Evolutionary conservation across 1,140 invertebrate genomes (phyloP), one percentile per base, ranked within the genome.

Genomic region (Papilio polytes): DNA sequence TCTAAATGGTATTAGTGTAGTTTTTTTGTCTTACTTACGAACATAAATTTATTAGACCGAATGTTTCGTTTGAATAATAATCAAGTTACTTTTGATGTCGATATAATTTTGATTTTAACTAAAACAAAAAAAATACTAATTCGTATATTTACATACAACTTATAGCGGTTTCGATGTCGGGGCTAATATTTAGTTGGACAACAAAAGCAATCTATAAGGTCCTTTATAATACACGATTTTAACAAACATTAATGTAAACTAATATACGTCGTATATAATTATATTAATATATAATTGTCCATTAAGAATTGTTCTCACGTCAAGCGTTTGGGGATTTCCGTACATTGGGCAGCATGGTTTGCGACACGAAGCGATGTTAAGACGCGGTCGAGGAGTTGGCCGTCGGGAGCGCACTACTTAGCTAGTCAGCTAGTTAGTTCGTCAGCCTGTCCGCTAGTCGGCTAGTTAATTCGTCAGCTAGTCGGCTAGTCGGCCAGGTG

Each of bases 341-440:
- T 31, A 31, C 63, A 70, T 36, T 36, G 63, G 63, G 63, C 63
- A 70, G 63, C 63, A 70, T 70, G 26, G 63, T 36, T 70, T 22
- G 12, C 63, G 46, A 26, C 4, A 22, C 41, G 20, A 73, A 78
- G 76, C 79, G 76, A 84, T 44, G 83, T 81, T 82, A 83, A 76
- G 79, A 81, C 78, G 81, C 80, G 77, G 53, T 70, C 41, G 53
- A 78, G 82, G 51, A 74, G 20, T 74, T 72, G 88, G 90, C 91
- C 90, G 91, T 91, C 89, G 88, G 41, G 85, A 86, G 82, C 81
- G 87, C 87, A 8, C 63, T 70, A 26, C 9, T 26, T 22, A 63
- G 59, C 59, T 26, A 70, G 26, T 70, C 63, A 31, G 26, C 26
- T 70, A 70, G 20, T 20, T 20, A 20, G 63, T 31, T 70, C 22